Evolutionary conservation across 2,888 invertebrate species (phyloP).

Genomic region (Drosophila koepferae): DNA sequence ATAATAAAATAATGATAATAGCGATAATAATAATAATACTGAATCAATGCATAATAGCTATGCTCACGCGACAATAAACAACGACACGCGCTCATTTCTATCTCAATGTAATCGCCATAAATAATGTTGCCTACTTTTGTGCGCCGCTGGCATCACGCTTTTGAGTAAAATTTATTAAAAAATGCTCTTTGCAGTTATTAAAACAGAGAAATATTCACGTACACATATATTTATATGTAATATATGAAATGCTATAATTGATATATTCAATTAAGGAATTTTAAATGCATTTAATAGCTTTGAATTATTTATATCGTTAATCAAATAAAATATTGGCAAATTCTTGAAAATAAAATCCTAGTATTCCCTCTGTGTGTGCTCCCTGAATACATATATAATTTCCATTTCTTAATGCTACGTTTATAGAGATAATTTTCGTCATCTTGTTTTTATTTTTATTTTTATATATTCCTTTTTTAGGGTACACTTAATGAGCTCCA

Average conservation of each 20-base stretch:
- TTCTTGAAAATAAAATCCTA: background rate
- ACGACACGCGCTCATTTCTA: slow-evolving; percentile 14
- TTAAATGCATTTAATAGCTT: slow-evolving; percentile 27
- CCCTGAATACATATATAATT: slow-evolving; percentile 21
- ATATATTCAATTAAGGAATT: slow-evolving; percentile 32
- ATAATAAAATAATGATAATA: background rate
- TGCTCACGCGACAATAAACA: background rate
- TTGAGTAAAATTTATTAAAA: slow-evolving; percentile 65
- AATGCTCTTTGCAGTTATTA: slow-evolving; percentile 57
- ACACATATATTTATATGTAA: slow-evolving; percentile 3
- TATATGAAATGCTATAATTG: slow-evolving; percentile 32
- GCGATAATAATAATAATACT: background rate
- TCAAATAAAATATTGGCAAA: slow-evolving; percentile 5
- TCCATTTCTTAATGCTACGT: slow-evolving; percentile 15
- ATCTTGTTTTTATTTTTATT: too few species aligned
- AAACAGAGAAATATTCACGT: slow-evolving; percentile 14
- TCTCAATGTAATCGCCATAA: slow-evolving; percentile 44
- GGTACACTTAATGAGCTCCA: slow-evolving; percentile 17
- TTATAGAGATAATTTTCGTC: slow-evolving; percentile 3
- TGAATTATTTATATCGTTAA: slow-evolving; percentile 13
- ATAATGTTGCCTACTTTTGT: slow-evolving; percentile 55
- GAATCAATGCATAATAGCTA: background rate
- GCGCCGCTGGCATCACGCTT: slow-evolving; percentile 20
- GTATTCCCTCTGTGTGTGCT: slow-evolving; percentile 18
- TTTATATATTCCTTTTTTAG: background rate